Evolutionary conservation across 2,113 vertebrate species (phyloP), one percentile per base, ranked within the genome.

Genomic region (Callospermophilus lateralis): DNA sequence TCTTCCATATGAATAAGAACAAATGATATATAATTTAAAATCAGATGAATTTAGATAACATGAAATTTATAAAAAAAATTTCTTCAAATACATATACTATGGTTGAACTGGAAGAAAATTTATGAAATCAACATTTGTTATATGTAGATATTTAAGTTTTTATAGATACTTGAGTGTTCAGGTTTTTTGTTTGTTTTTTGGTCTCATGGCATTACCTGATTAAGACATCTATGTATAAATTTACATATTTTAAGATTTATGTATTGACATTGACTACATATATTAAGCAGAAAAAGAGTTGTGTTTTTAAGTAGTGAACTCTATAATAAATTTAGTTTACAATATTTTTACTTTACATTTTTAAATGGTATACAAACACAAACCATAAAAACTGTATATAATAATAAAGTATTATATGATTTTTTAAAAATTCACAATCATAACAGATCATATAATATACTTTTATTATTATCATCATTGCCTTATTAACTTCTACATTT

Each of bases 21-120:
- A 86, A 76, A 61, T n/a, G 1, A 45, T 8, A 80, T 34, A 30
- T 19, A 68, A 83, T 20, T 72, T 3, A 87, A 92, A 20, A 74
- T 30, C 1, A 65, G 3, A 3, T 76, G 19, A 76, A 8, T 55
- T n/a, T 5, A 34, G 2, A 90, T 30, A 68, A 39, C 15, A 86
- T 32, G 17, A 92, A 87, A 51, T 78, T 10, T 51, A 61, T 45
- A 6, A n/a, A 45, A 26, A 77, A 11, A 51, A 0, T 51, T 51
- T 94, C 78, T 39, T 51, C 7, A 84, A 95, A 67, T 86, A 86
- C 95, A 37, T 81, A 34, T n/a, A 63, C 37, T 10, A 67, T 74
- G 45, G 1, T 70, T 90, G 12, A 81, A 37, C 12, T 77, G 30
- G n/a, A 70, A 89, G 28, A 89, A 95, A 78, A 77, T 2, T 77